Evolutionary conservation across 2,113 vertebrate species (phyloP).

Genomic region (Pao palembangensis): DNA sequence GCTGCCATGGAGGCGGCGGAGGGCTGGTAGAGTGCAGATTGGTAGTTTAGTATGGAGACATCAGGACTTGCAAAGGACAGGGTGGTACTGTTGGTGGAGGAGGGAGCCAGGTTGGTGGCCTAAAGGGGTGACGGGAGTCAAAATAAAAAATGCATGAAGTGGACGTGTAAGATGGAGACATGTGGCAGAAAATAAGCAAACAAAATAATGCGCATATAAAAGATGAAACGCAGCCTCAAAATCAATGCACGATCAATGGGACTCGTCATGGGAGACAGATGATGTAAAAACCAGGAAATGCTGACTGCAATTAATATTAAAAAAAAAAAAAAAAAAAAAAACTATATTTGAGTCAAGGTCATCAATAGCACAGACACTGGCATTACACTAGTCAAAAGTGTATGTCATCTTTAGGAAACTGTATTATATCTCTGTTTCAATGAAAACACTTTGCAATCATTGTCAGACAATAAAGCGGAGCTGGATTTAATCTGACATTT

Average conservation of each 20-base stretch:
- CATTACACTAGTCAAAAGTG: too few species aligned
- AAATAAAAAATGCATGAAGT: conserved; percentile 76
- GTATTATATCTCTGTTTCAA: conserved; percentile 21
- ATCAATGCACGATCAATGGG: conserved; percentile 20
- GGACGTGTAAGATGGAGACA: conserved; percentile 38
- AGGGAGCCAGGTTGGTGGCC: conserved; percentile 91
- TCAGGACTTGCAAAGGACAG: conserved; percentile 94
- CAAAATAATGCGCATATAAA: conserved; percentile 6
- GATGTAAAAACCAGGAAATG: conserved; percentile 26
- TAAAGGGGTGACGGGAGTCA: conserved; percentile 85
- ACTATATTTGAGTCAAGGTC: conserved; percentile 30
- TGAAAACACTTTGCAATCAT: conserved; percentile 27
- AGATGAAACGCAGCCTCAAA: conserved; percentile 11
- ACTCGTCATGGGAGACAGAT: conserved; percentile 30
- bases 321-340: too few species aligned
- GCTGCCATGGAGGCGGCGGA: conserved; percentile 95
- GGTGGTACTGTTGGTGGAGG: conserved; percentile 95
- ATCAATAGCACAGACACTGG: conserved; percentile 31
- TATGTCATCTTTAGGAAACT: not conserved
- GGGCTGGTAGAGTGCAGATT: conserved; percentile 97
- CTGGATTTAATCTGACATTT: conserved; percentile 51
- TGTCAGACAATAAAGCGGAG: conserved; percentile 26
- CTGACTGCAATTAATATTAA: conserved; percentile 53
- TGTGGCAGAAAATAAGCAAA: conserved; percentile 1
- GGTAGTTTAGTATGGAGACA: conserved; percentile 98